A percentile compares a stretch with the other conserved stretches of the same genome.
phyloP scores from a whole-genome alignment of 2,797 vertebrate species.

The Scolopax bukidnonensis region DNA sequence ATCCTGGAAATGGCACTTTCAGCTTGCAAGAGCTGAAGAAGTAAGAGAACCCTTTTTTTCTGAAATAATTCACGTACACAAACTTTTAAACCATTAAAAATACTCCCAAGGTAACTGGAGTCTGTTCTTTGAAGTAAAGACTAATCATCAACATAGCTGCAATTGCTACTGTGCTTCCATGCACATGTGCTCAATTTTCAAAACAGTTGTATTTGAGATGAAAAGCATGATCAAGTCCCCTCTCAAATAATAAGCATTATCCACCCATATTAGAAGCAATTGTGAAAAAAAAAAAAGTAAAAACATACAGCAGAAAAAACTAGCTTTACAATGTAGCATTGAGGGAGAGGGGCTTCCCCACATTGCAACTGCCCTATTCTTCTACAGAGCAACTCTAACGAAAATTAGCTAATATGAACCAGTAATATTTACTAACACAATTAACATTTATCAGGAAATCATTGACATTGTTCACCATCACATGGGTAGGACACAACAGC shows the following conservation, averaged over 20 bases:
- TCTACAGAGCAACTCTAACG: not conserved
- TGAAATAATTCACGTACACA: not conserved
- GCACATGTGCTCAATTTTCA: not conserved
- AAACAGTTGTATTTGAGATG: not conserved
- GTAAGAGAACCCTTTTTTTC: not conserved
- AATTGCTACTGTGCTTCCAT: not conserved
- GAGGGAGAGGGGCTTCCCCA: not conserved
- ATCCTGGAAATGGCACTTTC: conserved; percentile 48
- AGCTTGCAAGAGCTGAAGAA: conserved; percentile 67
- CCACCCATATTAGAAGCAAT: not conserved
- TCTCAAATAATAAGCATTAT: not conserved
- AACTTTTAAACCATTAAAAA: not conserved
- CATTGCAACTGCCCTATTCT: not conserved
- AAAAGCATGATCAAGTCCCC: not conserved
- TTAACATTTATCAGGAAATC: not conserved
- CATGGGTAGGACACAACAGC: not conserved
- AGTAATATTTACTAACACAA: not conserved
- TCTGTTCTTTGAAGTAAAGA: not conserved
- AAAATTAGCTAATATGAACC: not conserved
- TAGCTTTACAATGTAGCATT: accelerated
- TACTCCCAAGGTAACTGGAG: not conserved
- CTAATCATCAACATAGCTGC: not conserved
- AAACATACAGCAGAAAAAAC: not conserved
- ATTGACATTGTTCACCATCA: not conserved
- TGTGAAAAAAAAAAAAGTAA: not conserved